Evolutionary conservation across 2,888 invertebrate genomes (phyloP).

Genomic region (Himalopsyche kuldschensis): DNA sequence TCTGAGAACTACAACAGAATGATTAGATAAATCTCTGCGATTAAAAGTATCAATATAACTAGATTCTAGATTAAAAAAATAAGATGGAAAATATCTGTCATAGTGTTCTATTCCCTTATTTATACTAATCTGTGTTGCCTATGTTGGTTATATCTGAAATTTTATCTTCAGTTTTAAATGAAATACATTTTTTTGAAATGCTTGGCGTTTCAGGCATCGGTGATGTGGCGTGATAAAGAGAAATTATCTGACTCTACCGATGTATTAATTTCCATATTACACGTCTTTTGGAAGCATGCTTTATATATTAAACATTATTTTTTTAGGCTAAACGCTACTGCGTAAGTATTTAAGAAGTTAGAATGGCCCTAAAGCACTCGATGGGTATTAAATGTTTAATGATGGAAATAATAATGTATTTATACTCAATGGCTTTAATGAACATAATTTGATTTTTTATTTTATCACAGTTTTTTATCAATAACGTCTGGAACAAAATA

Average conservation of each 20-base stretch:
- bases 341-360: background rate
- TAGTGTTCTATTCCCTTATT: too few species aligned
- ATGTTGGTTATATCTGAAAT: background rate
- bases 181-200: background rate
- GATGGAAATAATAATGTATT: too few species aligned
- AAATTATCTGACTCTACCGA: background rate
- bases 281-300: conserved; percentile 2
- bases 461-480: too few species aligned
- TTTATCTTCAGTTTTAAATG: background rate
- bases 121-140: background rate
- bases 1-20: too few species aligned
- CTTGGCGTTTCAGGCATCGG: background rate
- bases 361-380: background rate
- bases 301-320: background rate
- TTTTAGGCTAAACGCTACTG: background rate
- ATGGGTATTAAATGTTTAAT: background rate
- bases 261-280: conserved; percentile 6
- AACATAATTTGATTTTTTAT: too few species aligned
- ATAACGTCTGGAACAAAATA: too few species aligned
- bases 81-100: too few species aligned
- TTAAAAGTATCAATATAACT: too few species aligned
- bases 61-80: too few species aligned
- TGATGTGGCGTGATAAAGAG: background rate
- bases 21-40: too few species aligned
- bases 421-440: too few species aligned